phyloP scores from a whole-genome alignment of 2,888 invertebrate genomes.

The Troides helena region DNA sequence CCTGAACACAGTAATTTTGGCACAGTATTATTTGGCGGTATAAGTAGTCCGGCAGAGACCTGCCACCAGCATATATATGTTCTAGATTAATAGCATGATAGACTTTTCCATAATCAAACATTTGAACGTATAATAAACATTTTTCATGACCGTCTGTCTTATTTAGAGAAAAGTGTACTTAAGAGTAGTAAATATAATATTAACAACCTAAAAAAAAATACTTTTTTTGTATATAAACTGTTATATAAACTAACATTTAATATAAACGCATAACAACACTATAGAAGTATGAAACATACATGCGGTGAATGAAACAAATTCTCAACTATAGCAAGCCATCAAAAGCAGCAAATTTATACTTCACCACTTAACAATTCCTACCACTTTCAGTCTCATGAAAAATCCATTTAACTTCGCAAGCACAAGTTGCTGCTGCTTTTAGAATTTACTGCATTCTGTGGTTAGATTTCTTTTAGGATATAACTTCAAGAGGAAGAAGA shows the following conservation, averaged over 20 bases:
- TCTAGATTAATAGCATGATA: too few species aligned
- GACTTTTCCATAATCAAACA: too few species aligned
- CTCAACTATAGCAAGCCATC: neutral
- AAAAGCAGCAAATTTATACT: constrained; percentile 10
- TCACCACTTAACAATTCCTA: neutral
- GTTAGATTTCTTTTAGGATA: neutral
- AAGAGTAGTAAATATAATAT: neutral
- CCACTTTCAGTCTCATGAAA: neutral
- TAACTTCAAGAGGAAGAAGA: neutral
- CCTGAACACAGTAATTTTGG: too few species aligned
- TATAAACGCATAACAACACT: neutral
- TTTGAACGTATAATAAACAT: too few species aligned
- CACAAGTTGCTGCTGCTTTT: neutral
- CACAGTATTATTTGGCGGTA: too few species aligned
- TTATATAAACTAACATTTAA: neutral
- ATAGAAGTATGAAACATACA: neutral
- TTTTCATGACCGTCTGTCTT: too few species aligned
- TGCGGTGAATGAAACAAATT: constrained; percentile 1
- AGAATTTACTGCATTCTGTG: neutral
- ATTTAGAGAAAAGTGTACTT: neutral
- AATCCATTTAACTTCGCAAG: neutral
- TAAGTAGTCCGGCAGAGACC: too few species aligned
- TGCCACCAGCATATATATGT: too few species aligned
- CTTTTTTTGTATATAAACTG: neutral
- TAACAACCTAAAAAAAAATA: neutral